These are phyloP conservation scores for Drosophila sucinea DNA, from an alignment of 1,140 invertebrate species.

Conservation along the genomic window DNA sequence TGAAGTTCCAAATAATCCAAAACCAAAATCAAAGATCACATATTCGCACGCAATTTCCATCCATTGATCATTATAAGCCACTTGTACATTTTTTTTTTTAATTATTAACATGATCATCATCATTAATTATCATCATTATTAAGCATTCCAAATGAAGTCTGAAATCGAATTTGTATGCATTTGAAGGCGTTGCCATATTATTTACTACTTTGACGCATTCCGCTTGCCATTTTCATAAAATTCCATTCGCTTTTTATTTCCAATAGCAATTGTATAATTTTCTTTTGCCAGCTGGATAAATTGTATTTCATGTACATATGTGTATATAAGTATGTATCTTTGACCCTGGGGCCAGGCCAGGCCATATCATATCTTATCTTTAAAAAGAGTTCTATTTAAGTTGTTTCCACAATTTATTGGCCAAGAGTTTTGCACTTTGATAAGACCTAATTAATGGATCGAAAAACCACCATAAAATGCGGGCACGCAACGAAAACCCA, in stretches of 20 bases:
- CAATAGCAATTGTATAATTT: slow-evolving; percentile 46
- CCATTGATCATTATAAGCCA: slow-evolving; percentile 4
- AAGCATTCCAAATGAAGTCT: slow-evolving; percentile 22
- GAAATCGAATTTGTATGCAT: slow-evolving; percentile 59
- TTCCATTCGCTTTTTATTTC: slow-evolving; percentile 30
- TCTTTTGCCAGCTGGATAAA: slow-evolving; percentile 23
- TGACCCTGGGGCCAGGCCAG: slow-evolving; percentile 9
- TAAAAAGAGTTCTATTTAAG: slow-evolving; percentile 25
- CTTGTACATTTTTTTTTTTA: too few relatives aligned
- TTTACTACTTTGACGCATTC: slow-evolving; percentile 54
- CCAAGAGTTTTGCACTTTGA: slow-evolving; percentile 36
- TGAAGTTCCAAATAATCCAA: slow-evolving; percentile 66
- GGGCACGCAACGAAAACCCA: background rate
- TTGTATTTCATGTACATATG: background rate
- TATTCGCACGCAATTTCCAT: slow-evolving; percentile 15
- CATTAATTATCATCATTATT: slow-evolving; percentile 4
- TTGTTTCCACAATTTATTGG: slow-evolving; percentile 27
- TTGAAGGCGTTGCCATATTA: slow-evolving; percentile 28
- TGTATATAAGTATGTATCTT: background rate
- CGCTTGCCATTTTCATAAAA: slow-evolving; percentile 34
- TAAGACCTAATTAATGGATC: slow-evolving; percentile 43
- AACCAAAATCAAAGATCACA: slow-evolving; percentile 45
- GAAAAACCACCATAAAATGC: background rate
- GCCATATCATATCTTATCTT: slow-evolving; percentile 40
- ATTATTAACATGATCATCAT: background rate